Base-by-base conservation (phyloP, 2,797 vertebrate species). In the Botia almorhae region DNA sequence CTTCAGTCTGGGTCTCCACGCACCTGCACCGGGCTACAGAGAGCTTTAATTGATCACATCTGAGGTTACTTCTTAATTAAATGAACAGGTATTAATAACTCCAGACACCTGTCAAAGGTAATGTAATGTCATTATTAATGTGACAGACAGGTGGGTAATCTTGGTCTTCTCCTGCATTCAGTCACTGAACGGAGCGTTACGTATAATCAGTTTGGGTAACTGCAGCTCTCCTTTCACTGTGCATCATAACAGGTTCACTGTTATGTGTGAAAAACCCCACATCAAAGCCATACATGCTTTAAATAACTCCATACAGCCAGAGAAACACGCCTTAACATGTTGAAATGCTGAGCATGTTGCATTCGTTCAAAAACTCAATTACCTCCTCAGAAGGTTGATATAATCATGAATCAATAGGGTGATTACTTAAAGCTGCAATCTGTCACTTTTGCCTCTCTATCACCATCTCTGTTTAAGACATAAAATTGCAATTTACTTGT, bases 41-140 rank as follows among this genome's bases (percentile, higher is more conserved):
- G 68, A 33, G 48, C 72, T 21, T 50, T 81, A 68, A 76, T 76
- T 83, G 19, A 69, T n/a, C 43, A 61, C 39, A 68, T 81, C 46
- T 46, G 46, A 65, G 63, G 61, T 69, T 67, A 73, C 46, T 76
- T 70, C 13, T 72, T 29, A 33, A 76, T 82, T 79, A 65, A 76
- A 81, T 76, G 56, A 81, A 13, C 21, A 69, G 17, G 29, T 17
- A 74, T 13, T 79, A 21, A 71, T 79, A 65, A 80, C 78, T 76
- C 48, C 76, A 55, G 61, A 76, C 69, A 75, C 46, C 48, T 48
- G 55, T 68, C 75, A 80, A 76, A 69, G 36, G 56, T 69, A 81
- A 63, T 65, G 17, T 46, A 74, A 16, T 70, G 50, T 43, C 51
- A 70, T 83, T 70, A 46, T 67, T 74, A 48, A 53, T 2, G 7